Evolutionary conservation across 2,888 invertebrate genomes (phyloP).

Genomic region (Drosophila rellima): DNA sequence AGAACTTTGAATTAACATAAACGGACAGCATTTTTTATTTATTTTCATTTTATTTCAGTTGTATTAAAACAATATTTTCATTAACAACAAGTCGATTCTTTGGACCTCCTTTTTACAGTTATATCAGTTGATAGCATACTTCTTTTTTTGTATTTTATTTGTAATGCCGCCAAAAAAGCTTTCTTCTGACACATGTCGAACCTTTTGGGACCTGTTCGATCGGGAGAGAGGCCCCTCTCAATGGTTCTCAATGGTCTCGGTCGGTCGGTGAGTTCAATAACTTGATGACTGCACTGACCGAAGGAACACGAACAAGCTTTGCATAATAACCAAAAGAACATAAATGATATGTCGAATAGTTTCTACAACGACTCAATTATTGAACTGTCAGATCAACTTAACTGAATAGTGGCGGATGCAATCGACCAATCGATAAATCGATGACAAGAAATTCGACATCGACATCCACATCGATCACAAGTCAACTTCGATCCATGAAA

Average conservation of each 20-base stretch:
- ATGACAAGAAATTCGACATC: constrained; percentile 34
- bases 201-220: constrained; percentile 55
- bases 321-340: constrained; percentile 70
- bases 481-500: constrained; percentile 37
- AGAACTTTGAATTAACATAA: constrained; percentile 66
- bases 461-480: constrained; percentile 48
- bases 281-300: constrained; percentile 74
- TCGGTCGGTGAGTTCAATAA: constrained; percentile 78
- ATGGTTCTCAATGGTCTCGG: constrained; percentile 31
- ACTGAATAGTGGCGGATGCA: constrained; percentile 63
- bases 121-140: constrained; percentile 21
- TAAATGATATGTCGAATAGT: constrained; percentile 64
- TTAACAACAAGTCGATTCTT: constrained; percentile 52
- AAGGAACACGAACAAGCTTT: constrained; percentile 73
- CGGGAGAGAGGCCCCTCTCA: constrained; percentile 1
- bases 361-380: constrained; percentile 42
- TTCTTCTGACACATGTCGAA: constrained; percentile 66
- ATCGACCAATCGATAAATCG: constrained; percentile 36
- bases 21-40: constrained; percentile 45
- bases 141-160: constrained; percentile 20
- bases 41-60: constrained; percentile 37
- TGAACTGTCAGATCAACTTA: constrained; percentile 10
- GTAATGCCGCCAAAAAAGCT: constrained; percentile 59
- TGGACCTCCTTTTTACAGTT: constrained; percentile 25
- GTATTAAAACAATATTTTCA: constrained; percentile 68